Conservation (phyloP, 2,113 vertebrate species). For the Corythoichthys intestinalis region DNA sequence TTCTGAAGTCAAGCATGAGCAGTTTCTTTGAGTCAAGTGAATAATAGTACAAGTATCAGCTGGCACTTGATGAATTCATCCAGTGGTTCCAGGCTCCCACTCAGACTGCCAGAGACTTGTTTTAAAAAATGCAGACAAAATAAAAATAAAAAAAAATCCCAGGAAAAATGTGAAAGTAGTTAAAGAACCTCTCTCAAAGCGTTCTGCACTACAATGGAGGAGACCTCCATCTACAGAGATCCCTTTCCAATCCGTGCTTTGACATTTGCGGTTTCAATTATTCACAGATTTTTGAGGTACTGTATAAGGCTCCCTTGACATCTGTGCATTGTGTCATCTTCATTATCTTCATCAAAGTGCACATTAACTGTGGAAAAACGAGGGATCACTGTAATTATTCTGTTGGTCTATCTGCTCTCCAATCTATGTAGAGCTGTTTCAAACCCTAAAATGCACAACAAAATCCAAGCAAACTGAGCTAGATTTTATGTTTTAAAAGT, state of each 20-base stretch:
- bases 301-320: no score
- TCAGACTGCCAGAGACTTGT: conserved; percentile 1
- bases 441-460: conserved; percentile 18
- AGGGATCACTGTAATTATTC: conserved; percentile 12
- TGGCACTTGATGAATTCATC: conserved; percentile 1
- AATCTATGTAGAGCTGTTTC: conserved; percentile 14
- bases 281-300: no score
- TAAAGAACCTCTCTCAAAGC: no score
- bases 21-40: conserved; percentile 1
- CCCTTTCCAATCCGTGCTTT: no score
- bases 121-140: conserved; percentile 1
- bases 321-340: no score
- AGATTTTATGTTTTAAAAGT: neutral
- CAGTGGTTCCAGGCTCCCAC: neutral
- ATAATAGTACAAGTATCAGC: conserved; percentile 8
- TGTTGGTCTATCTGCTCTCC: conserved; percentile 1
- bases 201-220: no score
- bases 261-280: no score
- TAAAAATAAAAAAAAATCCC: conserved; percentile 16
- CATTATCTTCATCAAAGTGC: no score
- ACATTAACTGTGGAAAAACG: no score
- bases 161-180: neutral
- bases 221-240: no score
- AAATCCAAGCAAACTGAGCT: neutral
- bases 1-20: conserved; percentile 7